phyloP scores from a whole-genome alignment of 2,888 invertebrate genomes.

The Oxytorus armatus region DNA sequence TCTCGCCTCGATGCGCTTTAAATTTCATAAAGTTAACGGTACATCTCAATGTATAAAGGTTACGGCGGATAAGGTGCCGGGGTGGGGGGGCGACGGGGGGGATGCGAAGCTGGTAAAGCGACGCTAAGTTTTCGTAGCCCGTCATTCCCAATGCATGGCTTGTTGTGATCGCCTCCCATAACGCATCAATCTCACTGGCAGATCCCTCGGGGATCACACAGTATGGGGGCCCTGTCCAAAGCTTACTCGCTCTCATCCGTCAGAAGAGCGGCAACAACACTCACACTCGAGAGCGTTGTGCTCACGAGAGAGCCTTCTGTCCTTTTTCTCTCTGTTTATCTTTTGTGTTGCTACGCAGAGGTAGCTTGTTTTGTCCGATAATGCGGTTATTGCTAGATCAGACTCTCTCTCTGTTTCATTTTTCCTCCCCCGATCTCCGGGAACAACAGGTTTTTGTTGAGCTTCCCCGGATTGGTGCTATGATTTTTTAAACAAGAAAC shows the following conservation, averaged over 20 bases:
- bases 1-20: conserved; percentile 63
- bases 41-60: not conserved
- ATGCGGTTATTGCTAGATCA: conserved; percentile 31
- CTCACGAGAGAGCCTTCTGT: conserved; percentile 25
- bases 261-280: conserved; percentile 68
- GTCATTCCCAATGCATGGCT: conserved; percentile 78
- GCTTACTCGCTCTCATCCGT: conserved; percentile 77
- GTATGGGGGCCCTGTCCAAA: conserved; percentile 73
- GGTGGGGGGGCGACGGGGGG: not conserved
- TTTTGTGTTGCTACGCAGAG: not conserved
- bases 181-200: conserved; percentile 78
- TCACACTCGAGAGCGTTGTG: conserved; percentile 57
- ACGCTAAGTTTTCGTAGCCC: conserved; percentile 66
- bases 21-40: conserved; percentile 71
- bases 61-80: no score
- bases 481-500: conserved; percentile 43
- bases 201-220: conserved; percentile 74
- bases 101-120: conserved; percentile 52
- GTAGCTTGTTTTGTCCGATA: conserved; percentile 12
- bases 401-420: conserved; percentile 13
- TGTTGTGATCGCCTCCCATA: conserved; percentile 79
- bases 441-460: conserved; percentile 31
- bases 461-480: conserved; percentile 1
- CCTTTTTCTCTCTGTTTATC: not conserved
- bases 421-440: not conserved